These are phyloP conservation scores for Ostrea edulis DNA, from an alignment of 1,140 invertebrate genomes.

Conservation along the genomic window DNA sequence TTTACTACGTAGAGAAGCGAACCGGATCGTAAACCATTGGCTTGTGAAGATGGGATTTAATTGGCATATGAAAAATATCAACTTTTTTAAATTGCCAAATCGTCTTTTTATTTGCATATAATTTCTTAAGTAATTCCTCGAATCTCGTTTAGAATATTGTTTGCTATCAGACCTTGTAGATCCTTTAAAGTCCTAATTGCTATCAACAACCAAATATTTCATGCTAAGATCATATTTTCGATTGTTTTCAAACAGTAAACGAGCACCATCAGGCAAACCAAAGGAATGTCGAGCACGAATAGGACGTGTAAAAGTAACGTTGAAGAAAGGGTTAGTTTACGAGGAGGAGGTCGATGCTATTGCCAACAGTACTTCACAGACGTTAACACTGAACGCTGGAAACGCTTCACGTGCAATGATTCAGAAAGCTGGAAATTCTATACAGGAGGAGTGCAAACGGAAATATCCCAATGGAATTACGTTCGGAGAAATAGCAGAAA, in stretches of 20 bases:
- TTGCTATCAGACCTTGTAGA: no score
- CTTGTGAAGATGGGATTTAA: no score
- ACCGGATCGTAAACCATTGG: no score
- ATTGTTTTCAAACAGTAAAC: neutral
- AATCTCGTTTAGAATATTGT: no score
- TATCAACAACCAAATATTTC: no score
- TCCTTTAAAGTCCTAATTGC: no score
- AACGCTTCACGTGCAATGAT: constrained; percentile 64
- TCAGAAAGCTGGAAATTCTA: constrained; percentile 54
- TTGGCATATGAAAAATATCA: no score
- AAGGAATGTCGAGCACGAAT: neutral
- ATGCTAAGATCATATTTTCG: no score
- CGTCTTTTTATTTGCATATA: no score
- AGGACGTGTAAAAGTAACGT: neutral
- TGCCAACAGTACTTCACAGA: constrained; percentile 60
- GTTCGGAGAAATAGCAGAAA: constrained; percentile 62
- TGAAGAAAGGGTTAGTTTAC: constrained; percentile 24
- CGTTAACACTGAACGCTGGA: constrained; percentile 61
- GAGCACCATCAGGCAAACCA: neutral
- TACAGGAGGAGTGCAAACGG: constrained; percentile 65
- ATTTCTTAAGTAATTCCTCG: no score
- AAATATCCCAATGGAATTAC: constrained; percentile 67
- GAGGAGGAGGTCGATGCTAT: constrained; percentile 67
- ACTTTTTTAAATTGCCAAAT: no score
- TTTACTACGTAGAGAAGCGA: no score